These are phyloP conservation scores for Patella vulgata DNA, from an alignment of 1,140 invertebrate species.

Conservation along the genomic window DNA sequence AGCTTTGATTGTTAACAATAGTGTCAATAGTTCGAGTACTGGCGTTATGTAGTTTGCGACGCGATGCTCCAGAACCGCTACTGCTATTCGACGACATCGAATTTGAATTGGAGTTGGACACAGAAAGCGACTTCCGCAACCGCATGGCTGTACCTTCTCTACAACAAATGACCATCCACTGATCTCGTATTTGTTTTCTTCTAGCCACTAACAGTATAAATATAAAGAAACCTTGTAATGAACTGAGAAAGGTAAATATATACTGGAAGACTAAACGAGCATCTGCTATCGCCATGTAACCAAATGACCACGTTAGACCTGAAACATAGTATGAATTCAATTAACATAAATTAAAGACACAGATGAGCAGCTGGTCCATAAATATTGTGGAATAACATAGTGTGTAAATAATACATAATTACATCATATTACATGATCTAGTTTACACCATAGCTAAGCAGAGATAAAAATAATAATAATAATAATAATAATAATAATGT, in stretches of 20 bases:
- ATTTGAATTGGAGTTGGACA: conserved; percentile 22
- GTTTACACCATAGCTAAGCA: neutral
- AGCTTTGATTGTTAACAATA: neutral
- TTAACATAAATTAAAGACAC: neutral
- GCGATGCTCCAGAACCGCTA: neutral
- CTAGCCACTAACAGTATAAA: conserved; percentile 63
- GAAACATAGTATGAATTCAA: conserved; percentile 22
- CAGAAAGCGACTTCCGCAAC: conserved; percentile 14
- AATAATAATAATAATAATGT: too few species aligned
- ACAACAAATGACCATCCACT: conserved; percentile 55
- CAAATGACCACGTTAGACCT: conserved; percentile 71
- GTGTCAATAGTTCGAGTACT: neutral
- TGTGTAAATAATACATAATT: neutral
- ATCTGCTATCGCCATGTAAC: conserved; percentile 68
- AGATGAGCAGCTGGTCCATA: neutral
- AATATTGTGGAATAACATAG: too few species aligned
- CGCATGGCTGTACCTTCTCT: conserved; percentile 23
- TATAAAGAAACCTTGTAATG: conserved; percentile 70
- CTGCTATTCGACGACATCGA: conserved; percentile 18
- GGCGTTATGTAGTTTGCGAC: neutral
- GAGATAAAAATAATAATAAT: too few species aligned
- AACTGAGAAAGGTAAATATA: conserved; percentile 69
- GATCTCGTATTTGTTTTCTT: conserved; percentile 56
- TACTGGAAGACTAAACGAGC: conserved; percentile 68
- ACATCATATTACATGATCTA: neutral